Base-by-base conservation (phyloP, 2,888 invertebrate genomes). In the Mystacides longicornis region DNA sequence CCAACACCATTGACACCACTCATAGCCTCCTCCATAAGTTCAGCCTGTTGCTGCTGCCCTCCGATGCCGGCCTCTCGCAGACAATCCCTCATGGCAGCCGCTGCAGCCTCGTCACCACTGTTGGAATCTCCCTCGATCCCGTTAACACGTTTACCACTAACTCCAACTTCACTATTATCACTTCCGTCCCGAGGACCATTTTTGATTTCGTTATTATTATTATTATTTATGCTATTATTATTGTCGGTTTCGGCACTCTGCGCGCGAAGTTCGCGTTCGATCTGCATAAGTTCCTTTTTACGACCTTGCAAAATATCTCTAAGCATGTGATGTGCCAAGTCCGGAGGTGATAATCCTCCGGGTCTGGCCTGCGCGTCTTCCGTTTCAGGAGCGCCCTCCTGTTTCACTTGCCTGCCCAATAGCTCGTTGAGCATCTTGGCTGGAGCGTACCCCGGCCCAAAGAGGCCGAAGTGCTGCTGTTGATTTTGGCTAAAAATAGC, bases 381-480 rank as follows among this genome's bases (percentile, higher is more conserved):
- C 50, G 51, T 65, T 64, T 60, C 64, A 58, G 64, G 67, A 65
- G 65, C 66, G 62, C 68, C 68, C 65, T 79, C 86, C 71, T 83
- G 85, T 71, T 85, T 85, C 69, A 86, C 85, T 70, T 90, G 86
- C 65, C 91, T 82, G 64, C 89, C 89, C 67, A 91, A 81, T 63
- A 92, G 80, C 79, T 92, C 92, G 82, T 91, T 91, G 68, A 92
- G 84, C 91, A 92, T 91, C 75, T 91, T 92, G 69, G 88, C 86
- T 75, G 89, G 89, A 71, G 87, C 86, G 81, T 87, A 89, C 77
- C 89, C 88, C 70, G 87, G 86, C 69, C 85, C 86, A 75, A 91
- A 90, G 65, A 90, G 84, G 74, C 86, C 84, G 79, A 87, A 87
- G 74, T 82, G 83, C 75, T 85, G 85, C 75, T 85, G 85, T 73